Evolutionary conservation across 2,113 vertebrate genomes (phyloP), one percentile per base, ranked within the genome.

Genomic region (Aythya baeri): DNA sequence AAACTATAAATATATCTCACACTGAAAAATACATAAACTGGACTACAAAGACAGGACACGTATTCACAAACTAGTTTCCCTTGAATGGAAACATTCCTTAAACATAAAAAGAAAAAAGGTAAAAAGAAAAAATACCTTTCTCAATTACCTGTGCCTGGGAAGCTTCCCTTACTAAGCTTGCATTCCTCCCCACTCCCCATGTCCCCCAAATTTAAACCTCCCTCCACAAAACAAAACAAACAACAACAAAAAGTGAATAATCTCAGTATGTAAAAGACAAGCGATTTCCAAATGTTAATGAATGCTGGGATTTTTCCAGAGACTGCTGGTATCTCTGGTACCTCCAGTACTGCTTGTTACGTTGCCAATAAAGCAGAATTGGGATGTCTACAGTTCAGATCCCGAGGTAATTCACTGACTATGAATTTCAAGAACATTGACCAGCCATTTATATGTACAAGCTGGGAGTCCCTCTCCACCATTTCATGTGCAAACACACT

Each of bases 101-200:
- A 57, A 11, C 23, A 49, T 36, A 21, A 63, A 16, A 54, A 54
- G 26, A 6, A 14, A 54, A 25, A 15, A 44, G 41, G 41, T 41
- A 58, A 43, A 46, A 72, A 0, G 1, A 46, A 17, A 46, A 17
- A 17, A 44, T 0, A 2, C 61, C 18, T 52, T 74, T 55, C 44
- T 44, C 41, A 11, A 22, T 21, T n/a, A 50, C 14, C 55, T 71
- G 6, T 21, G 31, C 18, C 17, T 79, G 8, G 41, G 31, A 92
- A 81, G 36, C 26, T 55, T 81, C 32, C 31, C 73, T 57, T 8
- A 29, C 20, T 18, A 78, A 88, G 43, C 3, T 16, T 3, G 4
- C 4, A 0, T 32, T 34, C n/a, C 41, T n/a, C 6, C 55, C 41
- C 77, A 54, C 74, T 34, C 44, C 44, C 44, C 44, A 9, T 46